Conservation (phyloP, 2,113 vertebrate species). For the Leptobrachium ailaonicum region DNA sequence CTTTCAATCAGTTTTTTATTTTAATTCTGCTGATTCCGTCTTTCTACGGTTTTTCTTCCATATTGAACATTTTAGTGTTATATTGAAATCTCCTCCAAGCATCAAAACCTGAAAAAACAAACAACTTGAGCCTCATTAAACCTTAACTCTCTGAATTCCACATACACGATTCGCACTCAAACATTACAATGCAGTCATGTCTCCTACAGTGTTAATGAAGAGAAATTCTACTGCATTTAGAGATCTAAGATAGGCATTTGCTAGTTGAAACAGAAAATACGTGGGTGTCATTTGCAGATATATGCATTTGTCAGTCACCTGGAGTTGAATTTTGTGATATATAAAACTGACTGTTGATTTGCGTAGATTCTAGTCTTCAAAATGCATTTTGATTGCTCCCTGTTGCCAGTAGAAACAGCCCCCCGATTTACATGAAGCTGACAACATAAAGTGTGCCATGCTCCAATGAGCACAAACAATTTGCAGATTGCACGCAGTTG, state of each 20-base stretch:
- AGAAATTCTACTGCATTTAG: neutral
- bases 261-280: constrained; percentile 15
- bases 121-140: neutral
- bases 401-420: constrained; percentile 26
- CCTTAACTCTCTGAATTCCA: neutral
- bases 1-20: neutral
- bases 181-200: neutral
- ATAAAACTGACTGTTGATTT: constrained; percentile 11
- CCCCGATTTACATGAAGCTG: constrained; percentile 33
- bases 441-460: constrained; percentile 6
- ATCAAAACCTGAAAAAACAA: neutral
- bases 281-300: constrained; percentile 24
- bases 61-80: neutral
- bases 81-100: neutral
- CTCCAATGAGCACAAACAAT: constrained; percentile 41
- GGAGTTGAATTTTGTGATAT: constrained; percentile 4
- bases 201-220: neutral
- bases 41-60: neutral
- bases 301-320: constrained; percentile 23
- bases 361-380: constrained; percentile 49
- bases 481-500: constrained; percentile 27
- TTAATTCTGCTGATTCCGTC: neutral
- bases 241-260: neutral
- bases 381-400: constrained; percentile 45
- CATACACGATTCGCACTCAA: neutral